A percentile compares a stretch with the other conserved stretches of the same genome.
phyloP scores from a whole-genome alignment of 2,797 vertebrate species.

The Rhincodon typus region DNA sequence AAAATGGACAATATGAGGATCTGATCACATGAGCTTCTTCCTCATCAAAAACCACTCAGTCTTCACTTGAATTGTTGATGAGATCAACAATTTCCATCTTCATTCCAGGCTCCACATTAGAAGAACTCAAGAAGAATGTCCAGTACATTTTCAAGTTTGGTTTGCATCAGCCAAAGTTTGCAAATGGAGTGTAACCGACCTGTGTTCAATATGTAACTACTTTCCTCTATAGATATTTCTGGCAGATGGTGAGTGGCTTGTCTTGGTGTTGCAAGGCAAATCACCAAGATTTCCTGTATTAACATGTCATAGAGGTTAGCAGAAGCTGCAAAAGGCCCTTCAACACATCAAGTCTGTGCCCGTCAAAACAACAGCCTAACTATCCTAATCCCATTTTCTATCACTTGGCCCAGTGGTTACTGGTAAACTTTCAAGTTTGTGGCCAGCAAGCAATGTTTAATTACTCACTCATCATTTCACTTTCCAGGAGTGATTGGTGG shows the following conservation, averaged over 20 bases:
- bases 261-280: neutral
- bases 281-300: neutral
- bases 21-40: too few relatives aligned
- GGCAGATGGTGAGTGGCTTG: neutral
- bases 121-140: neutral
- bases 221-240: neutral
- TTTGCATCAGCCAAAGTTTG: neutral
- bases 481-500: neutral
- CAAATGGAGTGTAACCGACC: neutral
- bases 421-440: neutral
- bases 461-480: neutral
- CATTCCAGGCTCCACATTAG: neutral
- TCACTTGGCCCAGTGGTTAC: too few relatives aligned
- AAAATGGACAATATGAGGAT: too few relatives aligned
- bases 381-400: too few relatives aligned
- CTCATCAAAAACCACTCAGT: too few relatives aligned
- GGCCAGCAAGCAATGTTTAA: neutral
- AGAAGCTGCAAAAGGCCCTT: too few relatives aligned
- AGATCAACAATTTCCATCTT: neutral
- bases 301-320: neutral
- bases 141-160: neutral
- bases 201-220: neutral
- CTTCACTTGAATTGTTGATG: neutral
- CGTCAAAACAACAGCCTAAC: too few relatives aligned
- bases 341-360: too few relatives aligned